Percentiles rank a stretch among this genome's conserved stretches.
phyloP scores from a whole-genome alignment of 1,140 invertebrate genomes.

The Anastatus disparis region DNA sequence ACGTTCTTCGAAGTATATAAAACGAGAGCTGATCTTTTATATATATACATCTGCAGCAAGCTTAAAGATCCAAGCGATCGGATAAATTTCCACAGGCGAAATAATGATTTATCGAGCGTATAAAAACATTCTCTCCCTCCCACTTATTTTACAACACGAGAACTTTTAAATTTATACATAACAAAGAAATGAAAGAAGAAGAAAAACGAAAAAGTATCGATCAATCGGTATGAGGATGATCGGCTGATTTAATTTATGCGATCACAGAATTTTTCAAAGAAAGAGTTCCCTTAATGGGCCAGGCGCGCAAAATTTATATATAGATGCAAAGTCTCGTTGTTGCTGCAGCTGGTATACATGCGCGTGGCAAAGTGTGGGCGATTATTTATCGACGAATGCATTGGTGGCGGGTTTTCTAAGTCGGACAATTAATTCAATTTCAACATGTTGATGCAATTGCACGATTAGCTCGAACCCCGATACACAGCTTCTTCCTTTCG shows the following conservation, averaged over 20 bases:
- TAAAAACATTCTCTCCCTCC: slow-evolving; percentile 1
- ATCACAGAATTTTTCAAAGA: slow-evolving; percentile 44
- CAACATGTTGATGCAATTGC: slow-evolving; percentile 30
- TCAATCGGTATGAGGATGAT: slow-evolving; percentile 43
- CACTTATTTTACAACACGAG: not conserved
- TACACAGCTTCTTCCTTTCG: not conserved
- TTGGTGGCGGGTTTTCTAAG: slow-evolving; percentile 36
- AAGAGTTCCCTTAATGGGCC: slow-evolving; percentile 30
- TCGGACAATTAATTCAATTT: slow-evolving; percentile 52
- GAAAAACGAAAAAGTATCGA: slow-evolving; percentile 21
- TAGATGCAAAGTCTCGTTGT: slow-evolving; percentile 42
- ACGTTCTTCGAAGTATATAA: slow-evolving; percentile 14
- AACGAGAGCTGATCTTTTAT: slow-evolving; percentile 36
- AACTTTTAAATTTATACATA: too few relatives aligned
- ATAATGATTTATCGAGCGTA: slow-evolving; percentile 34
- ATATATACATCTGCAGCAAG: slow-evolving; percentile 30
- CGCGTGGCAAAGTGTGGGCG: slow-evolving; percentile 45
- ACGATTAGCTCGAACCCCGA: not conserved
- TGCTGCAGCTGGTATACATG: too few relatives aligned
- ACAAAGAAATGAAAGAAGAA: not conserved
- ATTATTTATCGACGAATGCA: slow-evolving; percentile 47
- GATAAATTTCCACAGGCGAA: slow-evolving; percentile 28
- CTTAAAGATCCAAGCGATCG: slow-evolving; percentile 12
- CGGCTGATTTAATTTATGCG: slow-evolving; percentile 53
- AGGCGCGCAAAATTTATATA: slow-evolving; percentile 43